phyloP scores from a whole-genome alignment of 2,888 invertebrate species.

The Bruchidius siliquastri region DNA sequence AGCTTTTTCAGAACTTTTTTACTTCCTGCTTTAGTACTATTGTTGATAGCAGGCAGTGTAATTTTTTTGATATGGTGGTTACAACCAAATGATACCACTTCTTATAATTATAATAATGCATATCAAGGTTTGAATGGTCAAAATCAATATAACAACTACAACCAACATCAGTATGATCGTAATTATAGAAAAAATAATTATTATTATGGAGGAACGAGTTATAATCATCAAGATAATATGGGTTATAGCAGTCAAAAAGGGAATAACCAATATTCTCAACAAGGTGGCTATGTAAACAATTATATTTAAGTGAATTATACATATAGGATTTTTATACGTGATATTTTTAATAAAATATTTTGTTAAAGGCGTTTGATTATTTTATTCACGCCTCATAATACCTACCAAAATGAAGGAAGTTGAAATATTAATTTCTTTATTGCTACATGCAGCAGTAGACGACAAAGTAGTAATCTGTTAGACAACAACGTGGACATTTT shows the following conservation, averaged over 20 bases:
- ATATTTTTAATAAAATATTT: background rate
- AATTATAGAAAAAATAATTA: background rate
- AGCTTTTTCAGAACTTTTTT: slow-evolving; percentile 41
- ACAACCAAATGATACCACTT: slow-evolving; percentile 21
- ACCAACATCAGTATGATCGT: background rate
- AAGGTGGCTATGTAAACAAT: background rate
- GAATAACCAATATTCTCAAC: background rate
- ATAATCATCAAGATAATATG: background rate
- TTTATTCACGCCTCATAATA: background rate
- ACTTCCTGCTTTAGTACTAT: slow-evolving; percentile 35
- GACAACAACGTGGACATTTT: too few relatives aligned
- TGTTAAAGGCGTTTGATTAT: background rate
- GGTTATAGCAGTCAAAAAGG: background rate
- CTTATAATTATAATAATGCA: slow-evolving; percentile 3
- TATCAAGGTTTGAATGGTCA: slow-evolving; percentile 1
- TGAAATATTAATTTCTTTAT: too few relatives aligned
- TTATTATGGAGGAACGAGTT: slow-evolving; percentile 5
- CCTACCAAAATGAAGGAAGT: too few relatives aligned
- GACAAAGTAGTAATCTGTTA: too few relatives aligned
- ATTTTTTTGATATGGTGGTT: slow-evolving; percentile 44
- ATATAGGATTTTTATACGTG: background rate
- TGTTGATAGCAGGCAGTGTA: slow-evolving; percentile 35
- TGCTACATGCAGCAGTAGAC: too few relatives aligned
- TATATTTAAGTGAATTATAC: background rate
- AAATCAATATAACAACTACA: background rate